Percentiles rank a stretch among this genome's conserved stretches.
Evolutionary conservation across 2,888 invertebrate species (phyloP).

Genomic region (Tetranychus truncatus): DNA sequence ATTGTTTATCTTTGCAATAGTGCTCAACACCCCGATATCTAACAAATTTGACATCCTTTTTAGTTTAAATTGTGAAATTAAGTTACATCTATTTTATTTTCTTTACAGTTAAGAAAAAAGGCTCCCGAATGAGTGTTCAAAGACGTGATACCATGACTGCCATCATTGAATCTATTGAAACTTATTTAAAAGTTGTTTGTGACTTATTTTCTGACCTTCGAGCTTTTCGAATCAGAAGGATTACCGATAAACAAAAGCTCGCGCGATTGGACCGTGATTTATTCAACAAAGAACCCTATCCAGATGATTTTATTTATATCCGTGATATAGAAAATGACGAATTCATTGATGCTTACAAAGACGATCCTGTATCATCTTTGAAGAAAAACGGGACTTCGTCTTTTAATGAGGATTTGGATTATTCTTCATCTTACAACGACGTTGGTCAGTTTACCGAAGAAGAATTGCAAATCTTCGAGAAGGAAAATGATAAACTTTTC

Average conservation of each 20-base stretch:
- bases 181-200: conserved; percentile 63
- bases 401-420: neutral
- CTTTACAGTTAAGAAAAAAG: conserved; percentile 29
- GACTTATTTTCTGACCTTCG: conserved; percentile 72
- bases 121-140: conserved; percentile 37
- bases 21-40: neutral
- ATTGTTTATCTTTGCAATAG: too few relatives aligned
- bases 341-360: neutral
- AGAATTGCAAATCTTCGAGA: conserved; percentile 44
- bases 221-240: conserved; percentile 64
- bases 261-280: conserved; percentile 32
- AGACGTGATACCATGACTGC: conserved; percentile 55
- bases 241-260: conserved; percentile 60
- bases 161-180: conserved; percentile 53
- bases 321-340: neutral
- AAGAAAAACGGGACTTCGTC: neutral
- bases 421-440: neutral
- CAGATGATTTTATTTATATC: neutral
- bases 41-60: neutral
- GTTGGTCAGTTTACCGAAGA: neutral
- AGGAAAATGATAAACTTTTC: conserved; percentile 68
- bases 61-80: conserved; percentile 8
- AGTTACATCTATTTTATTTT: conserved; percentile 10
- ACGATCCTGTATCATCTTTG: neutral
- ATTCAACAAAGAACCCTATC: conserved; percentile 7